Base-by-base conservation (phyloP, 2,113 vertebrate genomes). In the Petaurus breviceps region DNA sequence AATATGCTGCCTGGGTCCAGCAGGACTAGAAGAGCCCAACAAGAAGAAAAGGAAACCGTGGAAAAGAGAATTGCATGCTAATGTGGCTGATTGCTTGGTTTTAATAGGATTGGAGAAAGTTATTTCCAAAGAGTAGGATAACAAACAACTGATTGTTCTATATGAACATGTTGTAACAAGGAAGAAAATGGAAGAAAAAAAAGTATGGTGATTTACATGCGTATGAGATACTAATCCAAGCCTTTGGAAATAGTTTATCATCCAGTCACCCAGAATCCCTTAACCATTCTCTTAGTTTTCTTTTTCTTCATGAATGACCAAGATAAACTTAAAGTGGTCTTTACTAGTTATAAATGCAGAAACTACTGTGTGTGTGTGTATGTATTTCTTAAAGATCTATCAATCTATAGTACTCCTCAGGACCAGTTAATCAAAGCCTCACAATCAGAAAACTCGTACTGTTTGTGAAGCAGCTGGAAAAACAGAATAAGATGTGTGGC, bases 351-450 rank as follows among this genome's bases (percentile, higher is more conserved):
- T 43, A n/a, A 23, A 43, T 84, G n/a, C 23, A 84, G n/a, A 84
- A 43, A 84, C 19, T 23, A 43, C n/a, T 61, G 11, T 61, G 57
- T n/a, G 61, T n/a, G 37, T n/a, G 14, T 22, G 16, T 43, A 16
- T 84, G 6, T 55, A 25, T 89, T 94, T 1, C 28, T 2, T 51
- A 91, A 96, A 16, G 14, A 89, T n/a, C 96, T 77, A 28, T 90
- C n/a, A 93, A 61, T 90, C 57, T 92, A 94, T 54, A 37, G 54
- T 90, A 92, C 49, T 84, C 49, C 31, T 68, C 92, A 95, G 92
- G 25, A 61, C 4, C 2, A 93, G 19, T 92, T 94, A 28, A 93
- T 5, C 57, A 54, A 95, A 52, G 51, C 7, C 68, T 84, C n/a
- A 43, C 19, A 43, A 84, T 84, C n/a, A 90, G 47, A 97, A 91